phyloP scores from a whole-genome alignment of 2,797 vertebrate genomes.

The Rhinophrynus dorsalis region DNA sequence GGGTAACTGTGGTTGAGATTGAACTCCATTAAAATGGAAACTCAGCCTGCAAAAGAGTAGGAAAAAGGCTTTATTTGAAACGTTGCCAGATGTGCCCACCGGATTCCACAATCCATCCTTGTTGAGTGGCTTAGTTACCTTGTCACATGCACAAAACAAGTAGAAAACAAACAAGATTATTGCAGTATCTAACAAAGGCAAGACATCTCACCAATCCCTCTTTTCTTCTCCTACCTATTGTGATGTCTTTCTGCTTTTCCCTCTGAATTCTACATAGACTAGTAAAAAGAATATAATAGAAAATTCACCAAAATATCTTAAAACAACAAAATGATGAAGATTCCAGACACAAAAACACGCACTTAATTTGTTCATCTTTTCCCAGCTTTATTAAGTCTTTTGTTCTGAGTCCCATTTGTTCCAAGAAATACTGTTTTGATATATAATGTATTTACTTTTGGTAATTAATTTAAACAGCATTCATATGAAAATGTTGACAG shows the following conservation, averaged over 20 bases:
- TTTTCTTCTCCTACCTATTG: neutral
- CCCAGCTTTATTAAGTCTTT: conserved; percentile 71
- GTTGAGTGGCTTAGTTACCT: too few species aligned
- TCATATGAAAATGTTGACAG: conserved; percentile 75
- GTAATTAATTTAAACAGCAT: conserved; percentile 74
- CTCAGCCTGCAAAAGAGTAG: too few species aligned
- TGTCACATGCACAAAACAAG: neutral
- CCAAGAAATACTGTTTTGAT: conserved; percentile 66
- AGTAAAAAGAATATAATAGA: conserved; percentile 16
- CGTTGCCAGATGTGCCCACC: too few species aligned
- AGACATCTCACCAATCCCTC: neutral
- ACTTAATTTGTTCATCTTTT: conserved; percentile 70
- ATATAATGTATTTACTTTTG: conserved; percentile 73
- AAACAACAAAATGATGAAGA: conserved; percentile 19
- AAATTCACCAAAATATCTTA: conserved; percentile 26
- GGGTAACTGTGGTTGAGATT: too few species aligned
- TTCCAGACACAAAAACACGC: conserved; percentile 9
- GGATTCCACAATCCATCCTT: too few species aligned
- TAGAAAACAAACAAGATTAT: neutral
- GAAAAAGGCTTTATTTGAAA: too few species aligned
- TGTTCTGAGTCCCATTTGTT: conserved; percentile 67
- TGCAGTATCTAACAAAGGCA: neutral
- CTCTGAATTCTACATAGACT: neutral
- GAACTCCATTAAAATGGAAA: too few species aligned
- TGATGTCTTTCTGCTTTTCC: conserved; percentile 22